Evolutionary conservation across 2,888 invertebrate genomes (phyloP).

Genomic region (Temnothorax ravouxi): DNA sequence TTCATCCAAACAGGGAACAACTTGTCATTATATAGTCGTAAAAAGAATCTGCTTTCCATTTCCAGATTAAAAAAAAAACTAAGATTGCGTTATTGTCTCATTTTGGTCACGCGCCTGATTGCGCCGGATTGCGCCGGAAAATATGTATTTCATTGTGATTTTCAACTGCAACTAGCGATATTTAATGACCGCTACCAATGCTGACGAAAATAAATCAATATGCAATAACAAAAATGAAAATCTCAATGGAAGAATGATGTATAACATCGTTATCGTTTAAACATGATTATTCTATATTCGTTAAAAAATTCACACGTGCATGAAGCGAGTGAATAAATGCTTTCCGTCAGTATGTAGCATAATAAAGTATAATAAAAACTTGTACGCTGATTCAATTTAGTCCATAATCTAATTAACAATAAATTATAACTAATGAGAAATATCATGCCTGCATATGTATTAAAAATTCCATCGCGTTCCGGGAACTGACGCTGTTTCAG

Average conservation of each 20-base stretch:
- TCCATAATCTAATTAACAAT: constrained; percentile 45
- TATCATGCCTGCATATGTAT: constrained; percentile 36
- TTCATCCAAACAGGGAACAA: constrained; percentile 18
- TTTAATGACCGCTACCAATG: not conserved
- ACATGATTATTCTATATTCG: not conserved
- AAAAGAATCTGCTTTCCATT: not conserved
- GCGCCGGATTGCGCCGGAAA: not conserved
- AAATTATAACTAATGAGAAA: constrained; percentile 52
- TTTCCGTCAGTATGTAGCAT: not conserved
- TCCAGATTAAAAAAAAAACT: not conserved
- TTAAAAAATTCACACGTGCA: not conserved
- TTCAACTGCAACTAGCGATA: not conserved
- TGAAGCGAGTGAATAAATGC: constrained; percentile 1
- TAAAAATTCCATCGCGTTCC: constrained; percentile 54
- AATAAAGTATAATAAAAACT: constrained; percentile 32
- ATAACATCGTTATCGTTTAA: not conserved
- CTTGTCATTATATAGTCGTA: constrained; percentile 10
- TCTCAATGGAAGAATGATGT: not conserved
- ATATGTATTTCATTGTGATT: not conserved
- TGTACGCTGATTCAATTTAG: constrained; percentile 34
- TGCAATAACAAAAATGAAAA: constrained; percentile 2
- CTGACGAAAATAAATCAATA: not conserved
- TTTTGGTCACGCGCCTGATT: not conserved
- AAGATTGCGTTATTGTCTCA: not conserved
- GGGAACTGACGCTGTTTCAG: constrained; percentile 50